Base-by-base conservation (phyloP, 2,888 invertebrate genomes). In the Acanthosoma haemorrhoidale region DNA sequence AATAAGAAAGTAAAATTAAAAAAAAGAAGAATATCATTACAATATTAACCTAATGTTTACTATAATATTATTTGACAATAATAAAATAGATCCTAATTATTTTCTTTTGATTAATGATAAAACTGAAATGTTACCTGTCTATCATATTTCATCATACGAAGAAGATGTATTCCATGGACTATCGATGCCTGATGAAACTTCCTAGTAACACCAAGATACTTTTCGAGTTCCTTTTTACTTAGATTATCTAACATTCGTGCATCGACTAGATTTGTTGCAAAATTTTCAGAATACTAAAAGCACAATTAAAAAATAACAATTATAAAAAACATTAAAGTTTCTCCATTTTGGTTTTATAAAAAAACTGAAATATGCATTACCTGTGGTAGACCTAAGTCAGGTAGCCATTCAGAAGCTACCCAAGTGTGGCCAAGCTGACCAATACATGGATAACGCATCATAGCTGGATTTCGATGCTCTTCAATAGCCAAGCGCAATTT, bases 131-230 rank as follows among this genome's bases (percentile, higher is more conserved):
- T 81, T 78, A 89, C 90, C 85, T 93, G 92, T 79, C 93, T 85
- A 80, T 96, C 95, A 79, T 94, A 96, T 78, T 93, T 92, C 83
- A 95, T 88, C 83, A 94, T 91, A 75, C 94, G 86, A 75, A 96
- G 84, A 76, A 96, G 84, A 82, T 96, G 94, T 75, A 96, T 92
- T 71, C 93, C 96, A 78, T 95, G 94, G 66, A 95, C 91, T 76
- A 96, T 90, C 76, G 94, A 94, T 9, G 93, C 92, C 81, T 96
- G 95, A 82, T 96, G 95, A 81, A 95, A 95, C 81, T 95, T 95
- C 73, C 94, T 85, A 38, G 92, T 93, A 8, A 96, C 93, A 6
- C 92, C 92, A 69, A 96, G 86, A 79, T 94, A 90, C 80, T 95
- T 96, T 80, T 96, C 96, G 77, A 96, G 82, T 79, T 96, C 96